These are phyloP conservation scores for Prinia subflava DNA, from an alignment of 2,113 vertebrate species.

Conservation along the genomic window DNA sequence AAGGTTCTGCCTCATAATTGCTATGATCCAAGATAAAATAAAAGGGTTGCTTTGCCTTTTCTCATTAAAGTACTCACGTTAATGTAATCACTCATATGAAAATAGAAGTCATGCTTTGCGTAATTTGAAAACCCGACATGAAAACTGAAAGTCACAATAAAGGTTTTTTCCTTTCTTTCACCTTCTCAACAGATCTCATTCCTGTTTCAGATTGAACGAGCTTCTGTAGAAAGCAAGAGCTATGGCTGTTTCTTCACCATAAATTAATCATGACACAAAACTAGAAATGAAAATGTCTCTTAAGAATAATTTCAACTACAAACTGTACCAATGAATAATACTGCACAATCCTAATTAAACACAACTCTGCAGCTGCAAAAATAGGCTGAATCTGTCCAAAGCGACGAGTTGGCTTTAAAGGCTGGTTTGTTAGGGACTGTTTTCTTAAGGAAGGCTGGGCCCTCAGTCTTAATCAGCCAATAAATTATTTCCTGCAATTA, in stretches of 20 bases:
- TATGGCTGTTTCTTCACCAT: constrained; percentile 66
- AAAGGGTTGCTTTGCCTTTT: constrained; percentile 37
- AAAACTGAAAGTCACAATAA: constrained; percentile 59
- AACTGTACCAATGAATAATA: constrained; percentile 80
- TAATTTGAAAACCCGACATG: constrained; percentile 28
- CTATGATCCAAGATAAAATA: constrained; percentile 41
- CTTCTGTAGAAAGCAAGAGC: constrained; percentile 63
- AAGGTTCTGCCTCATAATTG: constrained; percentile 38
- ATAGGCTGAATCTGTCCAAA: constrained; percentile 83
- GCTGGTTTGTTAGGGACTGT: constrained; percentile 76
- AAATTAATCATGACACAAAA: constrained; percentile 80
- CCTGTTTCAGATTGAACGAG: constrained; percentile 47
- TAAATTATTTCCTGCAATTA: constrained; percentile 97
- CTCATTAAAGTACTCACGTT: constrained; percentile 44
- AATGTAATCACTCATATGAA: constrained; percentile 49
- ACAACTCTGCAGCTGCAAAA: constrained; percentile 87
- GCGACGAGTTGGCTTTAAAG: constrained; percentile 73
- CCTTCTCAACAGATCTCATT: constrained; percentile 46
- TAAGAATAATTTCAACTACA: constrained; percentile 77
- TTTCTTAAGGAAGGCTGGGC: constrained; percentile 84
- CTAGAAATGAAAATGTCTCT: constrained; percentile 74
- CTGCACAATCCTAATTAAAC: constrained; percentile 81
- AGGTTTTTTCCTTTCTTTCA: constrained; percentile 58
- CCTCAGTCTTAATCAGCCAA: constrained; percentile 93
- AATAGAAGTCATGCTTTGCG: constrained; percentile 11